Base-by-base conservation (phyloP, 1,140 invertebrate genomes). In the Pogonus chalceus region DNA sequence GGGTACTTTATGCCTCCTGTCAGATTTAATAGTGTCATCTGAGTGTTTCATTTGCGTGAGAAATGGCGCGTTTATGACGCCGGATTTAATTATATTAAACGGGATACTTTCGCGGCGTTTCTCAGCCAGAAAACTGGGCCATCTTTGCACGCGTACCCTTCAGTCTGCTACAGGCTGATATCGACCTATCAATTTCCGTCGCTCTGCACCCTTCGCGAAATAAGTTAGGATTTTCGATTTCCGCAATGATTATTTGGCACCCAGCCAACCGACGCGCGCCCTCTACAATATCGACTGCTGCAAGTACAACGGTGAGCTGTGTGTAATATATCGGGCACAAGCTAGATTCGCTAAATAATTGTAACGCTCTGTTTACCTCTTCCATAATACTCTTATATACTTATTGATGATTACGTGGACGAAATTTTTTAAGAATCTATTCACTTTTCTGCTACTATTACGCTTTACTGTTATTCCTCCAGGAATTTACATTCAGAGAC, bases 201-300 rank as follows among this genome's bases (percentile, higher is more conserved):
- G 58, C 26, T 54, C 49, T 53, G 58, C 58, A 54, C 54, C 56
- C 56, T 52, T 12, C 21, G 59, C 53, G 57, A 61, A 61, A 62
- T 62, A 62, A 62, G 58, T 62, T 59, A 59, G 58, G 59, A 62
- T 61, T 62, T 61, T 62, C 61, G 61, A 62, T 62, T 62, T 61
- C 59, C 61, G 59, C 59, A 61, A 62, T 59, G 61, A 62, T 62
- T 61, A 62, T 60, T 62, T 62, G 61, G 61, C 59, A 21, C 43
- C 26, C 48, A 23, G 57, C 61, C 61, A 62, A 59, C 7, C 18
- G 37, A 18, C 37, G 37, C 4, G 26, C 26, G 18, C 37, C 18
- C 37, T 16, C 18, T 12, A 43, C 7, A 43, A 43, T 43, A 43
- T 43, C 37, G 37, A 43, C 37, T 43, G 37, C n/a, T 43, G 37